Evolutionary conservation across 53 echinoderm and acorn worm species (phyloP).

Genomic region (Hippasteria phrygiana): DNA sequence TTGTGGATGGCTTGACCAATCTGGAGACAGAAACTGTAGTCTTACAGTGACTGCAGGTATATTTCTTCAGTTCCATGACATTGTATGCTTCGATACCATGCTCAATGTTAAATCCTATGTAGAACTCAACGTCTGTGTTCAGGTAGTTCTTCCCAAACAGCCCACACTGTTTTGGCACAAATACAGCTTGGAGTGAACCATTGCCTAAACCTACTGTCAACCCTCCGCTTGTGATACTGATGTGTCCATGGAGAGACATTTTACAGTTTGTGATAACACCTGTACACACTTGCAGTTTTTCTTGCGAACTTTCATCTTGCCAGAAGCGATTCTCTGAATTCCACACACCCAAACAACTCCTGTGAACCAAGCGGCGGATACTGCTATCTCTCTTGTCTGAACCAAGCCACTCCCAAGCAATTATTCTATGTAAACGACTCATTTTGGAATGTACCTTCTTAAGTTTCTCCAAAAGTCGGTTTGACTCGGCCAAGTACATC

Average conservation of each 20-base stretch:
- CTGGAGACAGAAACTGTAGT: constrained; percentile 1
- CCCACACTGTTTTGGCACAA: constrained; percentile 29
- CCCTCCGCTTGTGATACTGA: constrained; percentile 15
- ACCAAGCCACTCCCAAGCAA: constrained; percentile 59
- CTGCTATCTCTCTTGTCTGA: background rate
- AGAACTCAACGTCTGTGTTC: constrained; percentile 52
- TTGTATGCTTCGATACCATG: constrained; percentile 53
- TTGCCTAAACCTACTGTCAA: background rate
- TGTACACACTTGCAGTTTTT: constrained; percentile 33
- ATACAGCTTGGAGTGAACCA: constrained; percentile 28
- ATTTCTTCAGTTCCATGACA: constrained; percentile 35
- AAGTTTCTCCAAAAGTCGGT: constrained; percentile 28
- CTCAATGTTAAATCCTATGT: constrained; percentile 54
- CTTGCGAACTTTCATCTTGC: constrained; percentile 38
- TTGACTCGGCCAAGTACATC: background rate
- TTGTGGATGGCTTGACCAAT: background rate
- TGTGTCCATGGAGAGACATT: constrained; percentile 21
- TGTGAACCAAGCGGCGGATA: constrained; percentile 27
- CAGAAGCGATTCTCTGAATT: constrained; percentile 31
- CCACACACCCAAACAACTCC: constrained; percentile 33
- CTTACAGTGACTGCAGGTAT: constrained; percentile 3
- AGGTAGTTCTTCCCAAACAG: constrained; percentile 42
- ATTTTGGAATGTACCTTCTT: constrained; percentile 1
- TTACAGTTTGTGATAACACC: constrained; percentile 37
- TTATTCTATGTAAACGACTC: background rate